Evolutionary conservation across 2,113 vertebrate species (phyloP), one percentile per base, ranked within the genome.

Genomic region (Microcebus lehilahytsara): DNA sequence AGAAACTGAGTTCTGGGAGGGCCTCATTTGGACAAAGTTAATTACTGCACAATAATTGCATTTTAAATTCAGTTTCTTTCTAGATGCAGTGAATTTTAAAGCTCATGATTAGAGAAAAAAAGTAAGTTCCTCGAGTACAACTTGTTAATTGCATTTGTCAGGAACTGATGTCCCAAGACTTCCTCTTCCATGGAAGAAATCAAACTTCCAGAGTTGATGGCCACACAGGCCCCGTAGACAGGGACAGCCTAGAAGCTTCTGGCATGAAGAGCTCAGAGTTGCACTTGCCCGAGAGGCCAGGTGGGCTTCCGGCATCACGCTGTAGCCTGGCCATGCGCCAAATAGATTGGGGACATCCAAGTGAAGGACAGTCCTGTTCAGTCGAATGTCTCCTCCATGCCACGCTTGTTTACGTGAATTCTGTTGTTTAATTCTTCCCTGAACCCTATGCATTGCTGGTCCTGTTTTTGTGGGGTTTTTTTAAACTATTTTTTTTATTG

Each of bases 21-120:
- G 97, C 69, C 27, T 93, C 97, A 96, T 97, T 98, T 97, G 97
- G 96, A 94, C 97, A 93, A 98, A 98, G 96, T 96, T 97, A 92
- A 96, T 98, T 97, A 98, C 90, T 93, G 75, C 95, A 93, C 90
- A 97, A 97, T 97, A 75, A 96, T 89, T 58, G 6, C 85, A 92
- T 97, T 97, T 93, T 96, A 97, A 98, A 97, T 96, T 85, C 16
- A 88, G 51, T 97, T 98, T 98, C 95, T 97, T 98, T 96, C 84
- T 86, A 81, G 83, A 97, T 95, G 83, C 93, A 60, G 64, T 72
- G 96, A 98, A 97, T 42, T 97, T 96, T 97, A 98, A 97, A 87
- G 11, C 67, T 88, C 12, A 7, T 85, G 89, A 88, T 97, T 87
- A 53, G 66, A 62, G 67, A 23, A 92, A 96, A 77, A 77, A 84